Conservation (phyloP, 2,113 vertebrate genomes). For the Triplophysa dalaica region DNA sequence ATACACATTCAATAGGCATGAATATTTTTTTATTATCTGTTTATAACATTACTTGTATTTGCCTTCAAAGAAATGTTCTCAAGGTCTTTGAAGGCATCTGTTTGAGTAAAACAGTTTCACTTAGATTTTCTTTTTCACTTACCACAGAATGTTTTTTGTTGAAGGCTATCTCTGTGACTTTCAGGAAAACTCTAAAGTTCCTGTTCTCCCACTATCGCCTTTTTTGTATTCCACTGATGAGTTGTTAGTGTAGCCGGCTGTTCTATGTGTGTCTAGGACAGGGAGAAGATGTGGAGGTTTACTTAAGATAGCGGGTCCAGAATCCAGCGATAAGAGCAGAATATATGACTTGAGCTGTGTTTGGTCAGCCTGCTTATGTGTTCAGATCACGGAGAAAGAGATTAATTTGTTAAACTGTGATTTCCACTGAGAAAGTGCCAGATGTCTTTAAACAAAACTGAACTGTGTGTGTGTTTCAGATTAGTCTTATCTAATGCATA, state of each 20-base stretch:
- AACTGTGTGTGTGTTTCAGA: background rate
- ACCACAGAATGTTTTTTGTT: conserved; percentile 37
- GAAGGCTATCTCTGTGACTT: conserved; percentile 39
- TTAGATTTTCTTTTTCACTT: conserved; percentile 22
- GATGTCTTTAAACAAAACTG: background rate
- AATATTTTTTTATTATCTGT: conserved; percentile 13
- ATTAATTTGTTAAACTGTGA: background rate
- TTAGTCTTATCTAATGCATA: background rate
- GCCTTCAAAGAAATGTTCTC: conserved; percentile 11
- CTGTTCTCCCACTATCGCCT: background rate
- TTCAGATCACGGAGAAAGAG: background rate
- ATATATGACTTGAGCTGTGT: conserved; percentile 37
- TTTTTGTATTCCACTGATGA: background rate
- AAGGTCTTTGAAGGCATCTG: background rate
- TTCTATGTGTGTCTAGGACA: conserved; percentile 23
- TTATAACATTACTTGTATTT: background rate
- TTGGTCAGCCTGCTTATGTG: conserved; percentile 32
- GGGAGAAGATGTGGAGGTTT: conserved; percentile 45
- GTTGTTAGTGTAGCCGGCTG: conserved; percentile 3
- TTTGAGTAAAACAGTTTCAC: conserved; percentile 10
- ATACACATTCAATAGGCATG: background rate
- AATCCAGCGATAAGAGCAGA: conserved; percentile 49
- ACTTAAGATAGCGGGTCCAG: conserved; percentile 56
- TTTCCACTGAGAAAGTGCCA: conserved; percentile 10
- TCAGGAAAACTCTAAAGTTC: conserved; percentile 43